These are phyloP conservation scores for Zoanthus solanderi DNA, from an alignment of 92 coral and sea anemone species.

Conservation along the genomic window DNA sequence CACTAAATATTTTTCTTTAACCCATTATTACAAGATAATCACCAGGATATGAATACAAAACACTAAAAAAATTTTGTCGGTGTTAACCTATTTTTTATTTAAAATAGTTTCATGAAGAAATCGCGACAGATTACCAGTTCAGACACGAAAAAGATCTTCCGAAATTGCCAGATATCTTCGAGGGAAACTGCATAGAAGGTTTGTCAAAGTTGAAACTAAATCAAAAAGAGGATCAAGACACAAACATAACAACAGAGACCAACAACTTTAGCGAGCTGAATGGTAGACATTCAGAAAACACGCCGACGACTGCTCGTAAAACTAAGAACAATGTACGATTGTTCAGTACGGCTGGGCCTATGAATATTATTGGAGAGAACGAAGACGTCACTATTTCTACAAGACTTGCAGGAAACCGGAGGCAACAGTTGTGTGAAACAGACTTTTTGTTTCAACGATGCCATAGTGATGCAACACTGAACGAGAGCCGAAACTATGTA, in stretches of 20 bases:
- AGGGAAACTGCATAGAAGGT: neutral
- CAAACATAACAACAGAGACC: neutral
- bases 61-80: too few species aligned
- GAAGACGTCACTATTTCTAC: neutral
- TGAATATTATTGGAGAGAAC: neutral
- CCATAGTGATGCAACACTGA: constrained; percentile 2
- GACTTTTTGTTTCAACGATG: neutral
- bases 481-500: neutral
- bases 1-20: too few species aligned
- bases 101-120: neutral
- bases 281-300: neutral
- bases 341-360: neutral
- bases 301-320: neutral
- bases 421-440: neutral
- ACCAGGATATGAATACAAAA: too few species aligned
- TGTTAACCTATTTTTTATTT: neutral
- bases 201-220: neutral
- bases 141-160: neutral
- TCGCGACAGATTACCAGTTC: neutral
- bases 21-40: too few species aligned
- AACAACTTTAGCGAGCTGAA: neutral
- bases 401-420: neutral
- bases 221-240: neutral
- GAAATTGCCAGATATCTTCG: neutral
- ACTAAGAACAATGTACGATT: neutral